Base-by-base conservation (phyloP, 1,140 invertebrate species). In the Orchestia grillus region DNA sequence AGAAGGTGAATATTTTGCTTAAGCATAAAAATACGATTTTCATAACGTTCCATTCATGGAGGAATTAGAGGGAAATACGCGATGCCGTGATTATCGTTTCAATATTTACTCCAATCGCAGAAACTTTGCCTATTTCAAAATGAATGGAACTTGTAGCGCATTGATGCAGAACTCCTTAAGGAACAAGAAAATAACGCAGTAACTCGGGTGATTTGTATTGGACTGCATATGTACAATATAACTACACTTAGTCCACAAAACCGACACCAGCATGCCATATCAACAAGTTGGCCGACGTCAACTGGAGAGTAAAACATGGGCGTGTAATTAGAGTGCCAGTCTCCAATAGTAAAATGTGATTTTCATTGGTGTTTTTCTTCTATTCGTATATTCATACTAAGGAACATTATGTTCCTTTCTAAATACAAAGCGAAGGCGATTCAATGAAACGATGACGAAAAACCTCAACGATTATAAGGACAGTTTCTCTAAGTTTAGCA, bases 141-240 rank as follows among this genome's bases (percentile, higher is more conserved):
- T n/a, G n/a, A n/a, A n/a, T n/a, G n/a, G n/a, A n/a, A n/a, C n/a
- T n/a, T n/a, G n/a, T n/a, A n/a, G n/a, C n/a, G n/a, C n/a, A n/a
- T n/a, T n/a, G n/a, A n/a, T n/a, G n/a, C n/a, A n/a, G n/a, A 53
- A 53, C 62, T 77, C 11, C 62, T 19, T 3, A 15, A 77, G 62
- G 62, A 77, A 77, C 62, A 77, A 77, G 62, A 36, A 36, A 77
- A 36, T 19, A 77, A 77, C 28, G 62, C 36, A 1, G 36, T 77
- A 77, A 77, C 62, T 77, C 62, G 62, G 62, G 62, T 77, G 62
- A 77, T 77, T 77, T 77, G 62, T 77, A 77, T 77, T 77, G 62
- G 62, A 77, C 62, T 77, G 15, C 11, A 77, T 77, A 77, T 77
- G 28, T 77, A 77, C 62, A 77, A 36, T 28, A 77, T 77, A 77